phyloP scores from a whole-genome alignment of 2,797 vertebrate genomes.

The Characodon lateralis region DNA sequence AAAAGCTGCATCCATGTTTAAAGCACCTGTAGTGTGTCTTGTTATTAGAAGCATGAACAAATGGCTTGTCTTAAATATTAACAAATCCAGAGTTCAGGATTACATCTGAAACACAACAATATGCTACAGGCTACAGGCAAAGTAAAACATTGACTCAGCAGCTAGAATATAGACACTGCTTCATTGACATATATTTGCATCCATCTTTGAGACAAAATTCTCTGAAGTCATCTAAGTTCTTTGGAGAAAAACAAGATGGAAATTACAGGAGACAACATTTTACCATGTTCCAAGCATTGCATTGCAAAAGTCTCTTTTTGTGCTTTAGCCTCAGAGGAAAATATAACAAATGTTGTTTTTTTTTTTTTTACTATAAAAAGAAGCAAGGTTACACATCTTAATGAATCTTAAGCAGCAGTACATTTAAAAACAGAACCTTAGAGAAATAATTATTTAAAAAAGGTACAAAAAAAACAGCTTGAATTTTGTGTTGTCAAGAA shows the following conservation, averaged over 20 bases:
- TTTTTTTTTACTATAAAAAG: neutral
- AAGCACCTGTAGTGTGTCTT: too few species aligned
- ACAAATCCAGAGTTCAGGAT: too few species aligned
- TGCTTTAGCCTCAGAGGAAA: too few species aligned
- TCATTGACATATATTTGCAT: neutral
- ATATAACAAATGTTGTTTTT: neutral
- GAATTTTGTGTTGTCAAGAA: slow-evolving; percentile 3
- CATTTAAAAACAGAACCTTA: neutral
- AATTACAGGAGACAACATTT: neutral
- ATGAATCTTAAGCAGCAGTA: neutral
- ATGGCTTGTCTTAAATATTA: too few species aligned
- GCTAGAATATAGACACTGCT: neutral
- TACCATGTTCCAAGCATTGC: neutral
- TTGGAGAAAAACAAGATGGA: neutral
- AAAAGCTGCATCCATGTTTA: too few species aligned
- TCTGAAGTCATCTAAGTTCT: neutral
- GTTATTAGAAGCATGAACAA: too few species aligned
- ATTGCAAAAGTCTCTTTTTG: neutral
- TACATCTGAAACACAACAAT: neutral
- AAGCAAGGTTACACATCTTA: neutral
- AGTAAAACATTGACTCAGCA: neutral
- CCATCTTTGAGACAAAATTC: neutral
- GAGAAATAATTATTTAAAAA: neutral
- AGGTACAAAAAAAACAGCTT: neutral
- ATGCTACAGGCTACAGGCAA: neutral